Conservation (phyloP, 2,797 vertebrate species). For the Sebastes aleutianus region DNA sequence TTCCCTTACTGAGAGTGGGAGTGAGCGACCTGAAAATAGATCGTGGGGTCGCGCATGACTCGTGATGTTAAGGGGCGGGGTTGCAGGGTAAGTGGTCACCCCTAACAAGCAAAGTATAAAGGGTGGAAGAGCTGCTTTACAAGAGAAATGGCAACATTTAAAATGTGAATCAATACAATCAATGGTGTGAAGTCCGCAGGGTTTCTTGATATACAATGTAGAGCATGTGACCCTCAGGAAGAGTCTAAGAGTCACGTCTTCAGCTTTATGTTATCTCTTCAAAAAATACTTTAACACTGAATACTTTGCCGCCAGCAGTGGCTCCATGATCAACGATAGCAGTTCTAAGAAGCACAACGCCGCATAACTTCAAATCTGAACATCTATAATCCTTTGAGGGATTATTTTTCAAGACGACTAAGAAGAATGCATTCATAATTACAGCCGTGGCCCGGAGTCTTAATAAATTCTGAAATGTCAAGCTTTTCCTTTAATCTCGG, state of each 20-base stretch:
- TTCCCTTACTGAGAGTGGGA: slow-evolving; percentile 46
- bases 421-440: neutral
- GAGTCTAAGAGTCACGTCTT: neutral
- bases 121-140: neutral
- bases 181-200: neutral
- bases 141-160: neutral
- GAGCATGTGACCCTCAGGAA: neutral
- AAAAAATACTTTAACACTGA: neutral
- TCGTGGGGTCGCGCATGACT: slow-evolving; percentile 8
- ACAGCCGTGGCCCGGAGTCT: neutral
- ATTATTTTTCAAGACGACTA: slow-evolving; percentile 2
- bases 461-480: slow-evolving; percentile 10
- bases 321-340: neutral
- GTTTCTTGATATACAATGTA: neutral
- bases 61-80: slow-evolving; percentile 25
- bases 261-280: neutral
- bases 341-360: neutral
- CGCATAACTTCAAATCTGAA: neutral
- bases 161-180: slow-evolving; percentile 8
- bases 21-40: slow-evolving; percentile 54
- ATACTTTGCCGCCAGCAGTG: neutral
- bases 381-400: neutral
- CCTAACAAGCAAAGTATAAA: neutral
- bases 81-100: slow-evolving; percentile 12
- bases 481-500: neutral